phyloP scores from a whole-genome alignment of 2,797 vertebrate genomes.

The Gambusia yucatana region DNA sequence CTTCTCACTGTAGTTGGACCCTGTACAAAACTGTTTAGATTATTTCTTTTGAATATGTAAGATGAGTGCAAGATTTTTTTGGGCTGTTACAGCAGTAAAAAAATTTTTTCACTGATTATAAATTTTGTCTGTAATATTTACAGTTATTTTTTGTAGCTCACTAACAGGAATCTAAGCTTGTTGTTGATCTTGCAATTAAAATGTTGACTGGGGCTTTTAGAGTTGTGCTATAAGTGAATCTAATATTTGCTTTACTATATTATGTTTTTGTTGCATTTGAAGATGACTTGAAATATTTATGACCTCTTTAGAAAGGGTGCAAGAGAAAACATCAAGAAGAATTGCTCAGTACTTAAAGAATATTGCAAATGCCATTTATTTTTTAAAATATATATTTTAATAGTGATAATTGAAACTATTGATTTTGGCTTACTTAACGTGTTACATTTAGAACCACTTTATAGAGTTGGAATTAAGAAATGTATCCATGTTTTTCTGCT shows the following conservation, averaged over 20 bases:
- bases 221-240: conserved; percentile 48
- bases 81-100: conserved; percentile 41
- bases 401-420: conserved; percentile 6
- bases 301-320: neutral
- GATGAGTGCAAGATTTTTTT: neutral
- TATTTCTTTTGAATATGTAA: conserved; percentile 6
- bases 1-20: conserved; percentile 90
- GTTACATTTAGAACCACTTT: conserved; percentile 21
- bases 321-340: conserved; percentile 1
- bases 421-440: conserved; percentile 24
- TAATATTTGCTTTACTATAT: conserved; percentile 76
- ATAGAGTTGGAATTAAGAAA: conserved; percentile 14
- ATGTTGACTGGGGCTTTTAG: conserved; percentile 53
- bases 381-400: neutral
- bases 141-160: conserved; percentile 72
- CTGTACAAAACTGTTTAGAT: conserved; percentile 20
- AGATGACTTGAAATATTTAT: neutral
- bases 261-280: conserved; percentile 23
- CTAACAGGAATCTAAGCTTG: conserved; percentile 57
- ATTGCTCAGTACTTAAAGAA: conserved; percentile 5
- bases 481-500: conserved; percentile 17
- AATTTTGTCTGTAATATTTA: conserved; percentile 82
- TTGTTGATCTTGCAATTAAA: conserved; percentile 55
- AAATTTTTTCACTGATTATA: conserved; percentile 52
- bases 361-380: conserved; percentile 7